Percentiles rank a stretch among this genome's conserved stretches.
Evolutionary conservation across 1,140 invertebrate genomes (phyloP).

Genomic region (Palaemon carinicauda): DNA sequence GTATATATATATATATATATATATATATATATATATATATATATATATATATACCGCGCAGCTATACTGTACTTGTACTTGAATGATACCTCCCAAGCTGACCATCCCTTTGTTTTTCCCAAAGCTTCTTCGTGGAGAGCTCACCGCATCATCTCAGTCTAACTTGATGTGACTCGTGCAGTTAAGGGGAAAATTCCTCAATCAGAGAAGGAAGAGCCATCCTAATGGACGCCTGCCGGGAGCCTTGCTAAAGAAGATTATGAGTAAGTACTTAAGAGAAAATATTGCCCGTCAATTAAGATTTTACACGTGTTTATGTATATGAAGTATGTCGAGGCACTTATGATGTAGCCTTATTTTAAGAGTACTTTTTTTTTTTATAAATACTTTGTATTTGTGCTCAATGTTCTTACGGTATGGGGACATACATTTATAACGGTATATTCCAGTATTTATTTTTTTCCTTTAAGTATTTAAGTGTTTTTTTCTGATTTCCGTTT

Average conservation of each 20-base stretch:
- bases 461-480: too few relatives aligned
- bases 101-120: too few relatives aligned
- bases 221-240: slow-evolving; percentile 4
- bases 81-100: neutral
- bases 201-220: neutral
- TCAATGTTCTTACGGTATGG: too few relatives aligned
- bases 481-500: too few relatives aligned
- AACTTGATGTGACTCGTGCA: slow-evolving; percentile 1
- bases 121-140: neutral
- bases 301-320: slow-evolving; percentile 5
- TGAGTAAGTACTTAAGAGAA: neutral
- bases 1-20: neutral
- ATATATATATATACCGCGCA: neutral
- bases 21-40: neutral
- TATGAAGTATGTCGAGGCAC: neutral
- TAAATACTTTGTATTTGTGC: too few relatives aligned
- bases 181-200: slow-evolving; percentile 3
- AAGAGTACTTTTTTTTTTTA: too few relatives aligned
- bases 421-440: too few relatives aligned
- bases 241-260: neutral
- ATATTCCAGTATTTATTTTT: too few relatives aligned
- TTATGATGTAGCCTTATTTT: too few relatives aligned
- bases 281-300: slow-evolving; percentile 9
- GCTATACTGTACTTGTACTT: neutral
- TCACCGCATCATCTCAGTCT: neutral